Evolutionary conservation across 2,888 invertebrate species (phyloP), one percentile per base, ranked within the genome.

Genomic region (Catocala nupta): DNA sequence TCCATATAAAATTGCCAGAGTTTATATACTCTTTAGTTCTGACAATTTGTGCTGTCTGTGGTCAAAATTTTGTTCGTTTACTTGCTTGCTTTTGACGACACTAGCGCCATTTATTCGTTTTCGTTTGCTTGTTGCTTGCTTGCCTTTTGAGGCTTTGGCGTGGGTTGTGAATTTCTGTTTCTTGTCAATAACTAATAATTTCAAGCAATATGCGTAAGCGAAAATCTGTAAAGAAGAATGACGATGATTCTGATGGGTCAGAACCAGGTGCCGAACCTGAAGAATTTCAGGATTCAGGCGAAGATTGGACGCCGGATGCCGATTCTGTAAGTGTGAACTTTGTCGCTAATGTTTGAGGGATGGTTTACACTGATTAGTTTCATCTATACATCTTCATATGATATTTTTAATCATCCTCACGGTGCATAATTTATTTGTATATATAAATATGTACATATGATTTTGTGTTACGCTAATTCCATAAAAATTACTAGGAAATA

Each of bases 271-370:
- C 78, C 49, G 94, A 94, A 83, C 94, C 93, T 69, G 94, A 94
- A 90, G 94, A 94, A 79, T 94, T 94, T 73, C 94, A 94, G 85
- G 94, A 94, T 79, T 94, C 94, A 1, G 94, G 94, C 50, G 94
- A 94, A 86, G 94, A 94, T 87, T 94, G 94, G 94, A 94, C 94
- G 88, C 94, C 94, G 86, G 94, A 93, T 80, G 94, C 94, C 81
- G 93, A 93, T 86, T 76, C 93, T 82, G 94, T 94, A 88, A 84
- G 82, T 82, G 67, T 51, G 48, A 68, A 66, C 4, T 50, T 57
- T 48, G 7, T 42, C 11, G 39, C 44, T 50, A 5, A 45, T 50
- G 13, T 12, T 11, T 39, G 25, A 11, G 45, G 13, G 50, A n/a
- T 43, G 50, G 42, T 13, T 55, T 63, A 25, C 25, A 25, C 25